Base-by-base conservation (phyloP, 2,113 vertebrate species). In the Heteronetta atricapilla region DNA sequence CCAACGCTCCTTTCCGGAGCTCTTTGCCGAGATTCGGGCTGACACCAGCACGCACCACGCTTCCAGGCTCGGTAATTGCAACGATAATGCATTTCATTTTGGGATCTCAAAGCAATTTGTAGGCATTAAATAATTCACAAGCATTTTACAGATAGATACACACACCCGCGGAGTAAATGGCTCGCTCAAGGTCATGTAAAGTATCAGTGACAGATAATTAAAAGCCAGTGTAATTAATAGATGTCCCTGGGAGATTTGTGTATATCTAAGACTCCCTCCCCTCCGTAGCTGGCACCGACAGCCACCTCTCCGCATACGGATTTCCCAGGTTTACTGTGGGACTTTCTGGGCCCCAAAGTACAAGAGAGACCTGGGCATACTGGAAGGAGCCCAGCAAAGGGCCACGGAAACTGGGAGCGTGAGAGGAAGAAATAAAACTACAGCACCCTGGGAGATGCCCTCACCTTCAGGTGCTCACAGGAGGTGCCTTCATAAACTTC, bases 241-340 rank as follows among this genome's bases (percentile, higher is more conserved):
- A 52, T 14, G 14, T 20, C 25, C 88, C 83, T 10, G 20, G 2
- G 73, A 69, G 83, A 50, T 63, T 62, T 29, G 38, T 34, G 25
- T 16, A 2, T 22, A 26, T 18, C 10, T 33, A 40, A 48, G 36
- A 5, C 20, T 59, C n/a, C 31, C 33, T 31, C 17, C n/a, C 16
- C 58, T 59, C 66, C 28, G 36, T 4, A 40, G 66, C 23, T 31
- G 28, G 52, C 38, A 66, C 23, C 40, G 31, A 22, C 29, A 22
- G 26, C 44, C 0, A 0, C 50, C 22, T 12, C 63, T 12, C 63
- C 1, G 1, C 29, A 2, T 3, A 13, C 0, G 0, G 26, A n/a
- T 12, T 56, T 23, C 34, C 8, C 53, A 28, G 7, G 13, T 52
- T 68, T 11, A 36, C 4, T 63, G 21, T 8, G 1, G 22, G 22